Evolutionary conservation across 2,888 invertebrate genomes (phyloP).

Genomic region (Acrocyrtus sp.): DNA sequence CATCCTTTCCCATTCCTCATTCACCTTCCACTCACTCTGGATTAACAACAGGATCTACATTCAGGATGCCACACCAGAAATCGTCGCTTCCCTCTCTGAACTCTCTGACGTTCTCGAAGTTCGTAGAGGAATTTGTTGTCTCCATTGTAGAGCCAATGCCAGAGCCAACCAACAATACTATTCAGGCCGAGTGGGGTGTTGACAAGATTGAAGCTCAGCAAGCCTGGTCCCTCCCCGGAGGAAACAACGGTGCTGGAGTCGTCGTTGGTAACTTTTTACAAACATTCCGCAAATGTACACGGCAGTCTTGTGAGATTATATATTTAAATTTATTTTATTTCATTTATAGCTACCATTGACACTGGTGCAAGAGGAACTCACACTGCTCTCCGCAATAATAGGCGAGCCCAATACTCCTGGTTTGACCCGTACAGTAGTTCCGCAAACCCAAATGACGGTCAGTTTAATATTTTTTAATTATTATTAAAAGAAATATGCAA

Average conservation of each 20-base stretch:
- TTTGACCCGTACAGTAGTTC: constrained; percentile 17
- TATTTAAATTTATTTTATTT: not conserved
- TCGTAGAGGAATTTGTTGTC: constrained; percentile 7
- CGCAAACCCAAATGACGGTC: constrained; percentile 14
- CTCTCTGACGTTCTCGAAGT: constrained; percentile 10
- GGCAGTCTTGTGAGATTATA: no score
- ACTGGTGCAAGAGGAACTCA: constrained; percentile 44
- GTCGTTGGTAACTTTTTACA: constrained; percentile 25
- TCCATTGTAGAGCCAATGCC: not conserved
- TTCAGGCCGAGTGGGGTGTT: constrained; percentile 44
- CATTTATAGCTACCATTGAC: constrained; percentile 20
- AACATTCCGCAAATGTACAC: no score
- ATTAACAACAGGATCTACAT: constrained; percentile 31
- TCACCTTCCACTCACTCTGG: constrained; percentile 15
- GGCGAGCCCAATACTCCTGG: constrained; percentile 27
- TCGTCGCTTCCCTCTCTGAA: not conserved
- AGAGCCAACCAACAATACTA: not conserved
- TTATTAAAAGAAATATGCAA: not conserved
- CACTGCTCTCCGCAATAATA: constrained; percentile 20
- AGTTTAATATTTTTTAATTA: not conserved
- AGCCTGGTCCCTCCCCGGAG: constrained; percentile 26
- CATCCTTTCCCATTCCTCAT: not conserved
- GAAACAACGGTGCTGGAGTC: constrained; percentile 32
- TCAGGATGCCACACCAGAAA: not conserved
- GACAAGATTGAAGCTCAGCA: constrained; percentile 21